Evolutionary conservation across 2,113 vertebrate species (phyloP), one percentile per base, ranked within the genome.

Genomic region (Capra hircus): DNA sequence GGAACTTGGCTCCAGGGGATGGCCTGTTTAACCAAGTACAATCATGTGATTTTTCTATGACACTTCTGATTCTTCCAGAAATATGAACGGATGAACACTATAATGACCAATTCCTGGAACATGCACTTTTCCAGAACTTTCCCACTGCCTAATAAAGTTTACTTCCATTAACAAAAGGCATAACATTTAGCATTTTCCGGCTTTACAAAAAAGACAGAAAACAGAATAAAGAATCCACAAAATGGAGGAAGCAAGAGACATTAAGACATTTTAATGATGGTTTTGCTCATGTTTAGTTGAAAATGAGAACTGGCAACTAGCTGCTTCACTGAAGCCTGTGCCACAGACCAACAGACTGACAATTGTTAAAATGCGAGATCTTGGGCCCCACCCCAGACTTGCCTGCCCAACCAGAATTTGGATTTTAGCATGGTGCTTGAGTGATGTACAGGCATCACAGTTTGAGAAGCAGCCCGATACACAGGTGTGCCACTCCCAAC

Each of bases 101-200:
- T 67, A 94, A 96, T 87, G 92, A 92, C 88, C 88, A 57, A 6
- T 97, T 98, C 94, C 96, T 83, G 95, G 97, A 98, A 98, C 95
- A 53, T 74, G 97, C 87, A 71, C 60, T 93, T 96, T 97, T 97
- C 94, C 94, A 97, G 94, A 97, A 95, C 82, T 95, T 98, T 96
- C 96, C 94, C 94, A 97, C 55, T 93, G 55, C 21, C 60, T 80
- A 86, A 89, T 88, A 84, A 30, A 86, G 86, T 88, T 96, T 95
- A 87, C 82, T 95, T 94, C 97, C 94, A 95, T 91, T 96, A 96
- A 93, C 88, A 78, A 88, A 96, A 94, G 55, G 27, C 92, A 55
- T 88, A 89, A 52, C 53, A 50, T 62, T 60, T 71, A 95, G 53
- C 62, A 33, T 92, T 95, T 96, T 95, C 53, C 33, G 64, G 30